Evolutionary conservation across 2,888 invertebrate species (phyloP), one percentile per base, ranked within the genome.

Genomic region (Ditylenchus weischeri): DNA sequence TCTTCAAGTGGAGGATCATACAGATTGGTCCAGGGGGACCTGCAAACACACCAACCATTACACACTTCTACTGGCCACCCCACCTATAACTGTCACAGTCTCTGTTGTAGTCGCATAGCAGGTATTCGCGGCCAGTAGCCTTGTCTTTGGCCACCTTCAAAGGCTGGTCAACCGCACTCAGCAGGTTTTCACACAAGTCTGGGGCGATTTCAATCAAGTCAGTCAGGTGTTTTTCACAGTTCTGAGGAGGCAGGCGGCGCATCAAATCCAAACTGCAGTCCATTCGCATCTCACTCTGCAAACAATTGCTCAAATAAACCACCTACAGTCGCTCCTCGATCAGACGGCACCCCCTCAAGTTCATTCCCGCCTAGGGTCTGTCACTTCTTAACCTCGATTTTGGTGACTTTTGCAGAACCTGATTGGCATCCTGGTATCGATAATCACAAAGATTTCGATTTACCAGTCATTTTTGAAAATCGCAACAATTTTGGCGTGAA

Each of bases 211-310:
- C 95, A 83, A 98, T 95, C 83, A 98, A 88, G 87, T 98, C 95
- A 84, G 91, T 91, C 75, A 99, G 87, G 86, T 96, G 98, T 85
- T 94, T 94, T 85, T 96, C 96, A 79, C 96, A 95, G 86, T 96
- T 93, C 86, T 99, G 98, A 76, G 98, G 98, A 78, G 98, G 98
- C 84, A 99, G 86, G 81, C 98, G 89, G 84, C 98, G 88, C 98
- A 99, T 98, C 84, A 98, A 88, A 87, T 98, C 98, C 80, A 99
- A 87, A 62, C 96, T 96, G 87, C 94, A 94, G 87, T 98, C 98
- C 89, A 99, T 90, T 87, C 63, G 75, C 38, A 60, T 38, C 15
- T 72, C 66, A 49, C 70, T 65, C 54, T 54, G 10, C 11, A 54
- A 54, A 23, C 43, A 43, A 43, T 6, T 43, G 1, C 43, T 2